These are phyloP conservation scores for Dicyrtoma fusca DNA, from an alignment of 2,888 invertebrate genomes.

Conservation along the genomic window DNA sequence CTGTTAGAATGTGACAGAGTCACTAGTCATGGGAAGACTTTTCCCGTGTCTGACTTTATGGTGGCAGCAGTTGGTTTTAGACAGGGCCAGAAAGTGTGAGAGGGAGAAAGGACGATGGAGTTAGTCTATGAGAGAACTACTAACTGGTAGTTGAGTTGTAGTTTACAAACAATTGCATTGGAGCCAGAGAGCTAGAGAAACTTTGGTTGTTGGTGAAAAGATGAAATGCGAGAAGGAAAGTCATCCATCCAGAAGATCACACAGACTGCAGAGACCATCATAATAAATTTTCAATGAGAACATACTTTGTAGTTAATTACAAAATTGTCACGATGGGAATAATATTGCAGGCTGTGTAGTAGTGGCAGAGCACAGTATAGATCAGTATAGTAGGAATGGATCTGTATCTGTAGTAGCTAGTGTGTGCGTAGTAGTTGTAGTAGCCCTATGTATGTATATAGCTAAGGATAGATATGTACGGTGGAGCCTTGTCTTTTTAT, in stretches of 20 bases:
- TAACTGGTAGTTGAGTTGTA: not conserved
- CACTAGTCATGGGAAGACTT: no score
- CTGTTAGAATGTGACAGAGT: no score
- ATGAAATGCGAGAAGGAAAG: constrained; percentile 31
- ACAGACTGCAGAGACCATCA: constrained; percentile 17
- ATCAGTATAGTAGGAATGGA: no score
- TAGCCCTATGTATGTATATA: not conserved
- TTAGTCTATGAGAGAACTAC: no score
- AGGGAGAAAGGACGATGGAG: no score
- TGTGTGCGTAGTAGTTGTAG: not conserved
- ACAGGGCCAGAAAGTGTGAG: no score
- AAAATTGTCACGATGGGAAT: constrained; percentile 57
- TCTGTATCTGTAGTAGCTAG: no score
- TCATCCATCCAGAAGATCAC: constrained; percentile 40
- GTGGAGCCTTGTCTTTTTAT: constrained; percentile 24
- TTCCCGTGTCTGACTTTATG: no score
- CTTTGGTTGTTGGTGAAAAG: constrained; percentile 1
- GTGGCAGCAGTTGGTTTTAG: no score
- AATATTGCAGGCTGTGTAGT: constrained; percentile 43
- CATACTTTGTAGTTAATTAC: constrained; percentile 57
- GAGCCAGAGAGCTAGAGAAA: not conserved
- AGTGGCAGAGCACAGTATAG: no score
- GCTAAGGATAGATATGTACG: constrained; percentile 1
- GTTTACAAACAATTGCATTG: not conserved
- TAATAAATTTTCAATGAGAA: constrained; percentile 57